Evolutionary conservation across 2,113 vertebrate genomes (phyloP).

Genomic region (Aptenodytes forsteri): DNA sequence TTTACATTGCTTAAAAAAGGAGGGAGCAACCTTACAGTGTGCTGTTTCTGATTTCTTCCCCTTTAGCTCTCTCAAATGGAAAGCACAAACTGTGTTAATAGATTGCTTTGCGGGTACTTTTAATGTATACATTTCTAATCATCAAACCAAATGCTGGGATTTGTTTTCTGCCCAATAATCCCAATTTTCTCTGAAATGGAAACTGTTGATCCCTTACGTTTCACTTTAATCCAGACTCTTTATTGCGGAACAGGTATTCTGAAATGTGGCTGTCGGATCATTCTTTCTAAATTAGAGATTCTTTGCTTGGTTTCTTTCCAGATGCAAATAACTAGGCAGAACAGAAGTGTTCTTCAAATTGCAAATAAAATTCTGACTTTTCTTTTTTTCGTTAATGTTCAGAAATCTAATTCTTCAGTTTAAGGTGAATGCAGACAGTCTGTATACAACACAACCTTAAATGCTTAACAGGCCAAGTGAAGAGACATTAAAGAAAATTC

Average conservation of each 20-base stretch:
- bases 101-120: not conserved
- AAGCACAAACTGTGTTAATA: not conserved
- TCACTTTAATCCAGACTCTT: not conserved
- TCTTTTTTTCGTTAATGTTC: not conserved
- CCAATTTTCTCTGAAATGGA: slow-evolving; percentile 5
- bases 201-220: slow-evolving; percentile 18
- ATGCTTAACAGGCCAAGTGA: not conserved
- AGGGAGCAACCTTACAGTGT: not conserved
- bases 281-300: not conserved
- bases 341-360: not conserved
- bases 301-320: slow-evolving; percentile 8
- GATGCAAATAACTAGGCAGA: not conserved
- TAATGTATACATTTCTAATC: slow-evolving; percentile 1
- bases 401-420: not conserved
- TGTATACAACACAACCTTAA: not conserved
- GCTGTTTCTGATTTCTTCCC: not conserved
- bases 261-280: not conserved
- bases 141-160: not conserved
- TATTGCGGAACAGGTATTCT: not conserved
- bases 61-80: not conserved
- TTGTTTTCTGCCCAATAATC: not conserved
- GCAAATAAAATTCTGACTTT: not conserved
- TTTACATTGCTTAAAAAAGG: not conserved
- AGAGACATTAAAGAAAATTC: not conserved
- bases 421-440: not conserved